Conservation (phyloP, 1,140 invertebrate genomes). For the Uloborus diversus region DNA sequence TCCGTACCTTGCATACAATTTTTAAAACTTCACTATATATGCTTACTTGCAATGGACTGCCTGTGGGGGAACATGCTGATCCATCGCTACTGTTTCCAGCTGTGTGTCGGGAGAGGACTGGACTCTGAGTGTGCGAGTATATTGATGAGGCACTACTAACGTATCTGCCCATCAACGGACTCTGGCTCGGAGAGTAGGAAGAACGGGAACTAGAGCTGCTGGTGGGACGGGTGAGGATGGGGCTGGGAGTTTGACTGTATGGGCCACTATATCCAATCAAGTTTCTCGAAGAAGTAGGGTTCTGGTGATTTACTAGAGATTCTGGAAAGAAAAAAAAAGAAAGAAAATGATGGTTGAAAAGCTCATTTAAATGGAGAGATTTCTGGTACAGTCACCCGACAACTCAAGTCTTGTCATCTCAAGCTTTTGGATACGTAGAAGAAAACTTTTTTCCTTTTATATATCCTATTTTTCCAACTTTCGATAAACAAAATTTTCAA, state of each 20-base stretch:
- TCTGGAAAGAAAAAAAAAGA: slow-evolving; percentile 13
- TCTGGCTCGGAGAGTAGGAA: slow-evolving; percentile 79
- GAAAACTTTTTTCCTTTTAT: no score
- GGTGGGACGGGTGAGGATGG: slow-evolving; percentile 53
- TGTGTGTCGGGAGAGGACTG: slow-evolving; percentile 55
- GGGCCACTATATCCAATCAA: slow-evolving; percentile 43
- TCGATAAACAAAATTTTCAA: no score
- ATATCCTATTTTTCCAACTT: no score
- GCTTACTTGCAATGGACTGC: slow-evolving; percentile 45
- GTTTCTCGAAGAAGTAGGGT: slow-evolving; percentile 34
- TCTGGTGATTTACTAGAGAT: slow-evolving; percentile 56
- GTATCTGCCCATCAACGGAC: slow-evolving; percentile 72
- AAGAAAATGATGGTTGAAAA: neutral
- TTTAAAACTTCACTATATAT: no score
- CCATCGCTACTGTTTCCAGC: slow-evolving; percentile 56
- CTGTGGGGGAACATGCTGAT: slow-evolving; percentile 52
- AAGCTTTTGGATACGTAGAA: no score
- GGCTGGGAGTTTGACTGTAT: slow-evolving; percentile 55
- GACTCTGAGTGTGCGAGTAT: slow-evolving; percentile 58
- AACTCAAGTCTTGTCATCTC: no score
- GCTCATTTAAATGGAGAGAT: no score
- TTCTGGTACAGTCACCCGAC: no score
- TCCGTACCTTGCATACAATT: no score
- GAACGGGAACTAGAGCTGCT: slow-evolving; percentile 57
- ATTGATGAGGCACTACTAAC: slow-evolving; percentile 40